phyloP scores from a whole-genome alignment of 2,113 vertebrate species.

The Lophius piscatorius region DNA sequence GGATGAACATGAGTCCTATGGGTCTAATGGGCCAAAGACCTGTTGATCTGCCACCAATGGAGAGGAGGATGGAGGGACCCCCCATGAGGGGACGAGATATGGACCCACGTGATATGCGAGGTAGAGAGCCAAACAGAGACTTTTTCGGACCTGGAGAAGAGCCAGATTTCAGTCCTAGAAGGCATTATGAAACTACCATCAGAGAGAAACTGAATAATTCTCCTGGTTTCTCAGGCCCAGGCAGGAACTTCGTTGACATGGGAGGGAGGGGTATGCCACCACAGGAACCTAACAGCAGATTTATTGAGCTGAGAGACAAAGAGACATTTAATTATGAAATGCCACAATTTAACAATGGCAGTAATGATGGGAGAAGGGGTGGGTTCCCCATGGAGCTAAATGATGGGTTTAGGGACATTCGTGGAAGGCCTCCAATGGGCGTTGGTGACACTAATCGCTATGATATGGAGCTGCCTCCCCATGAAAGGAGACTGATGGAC shows the following conservation, averaged over 20 bases:
- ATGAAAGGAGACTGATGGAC: conserved; percentile 86
- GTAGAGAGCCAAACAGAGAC: conserved; percentile 84
- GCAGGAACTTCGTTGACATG: conserved; percentile 67
- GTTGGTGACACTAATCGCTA: conserved; percentile 60
- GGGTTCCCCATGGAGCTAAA: conserved; percentile 72
- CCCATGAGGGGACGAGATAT: conserved; percentile 85
- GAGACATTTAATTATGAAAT: conserved; percentile 83
- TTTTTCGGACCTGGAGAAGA: conserved; percentile 84
- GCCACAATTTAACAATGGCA: conserved; percentile 80
- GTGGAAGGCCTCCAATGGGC: conserved; percentile 66
- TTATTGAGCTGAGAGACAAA: conserved; percentile 87
- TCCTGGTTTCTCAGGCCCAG: conserved; percentile 84
- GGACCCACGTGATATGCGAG: conserved; percentile 87
- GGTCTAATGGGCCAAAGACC: conserved; percentile 85
- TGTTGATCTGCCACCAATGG: conserved; percentile 83
- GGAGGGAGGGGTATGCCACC: conserved; percentile 72
- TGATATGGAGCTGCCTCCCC: conserved; percentile 73
- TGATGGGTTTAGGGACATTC: conserved; percentile 71
- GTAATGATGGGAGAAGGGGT: conserved; percentile 72
- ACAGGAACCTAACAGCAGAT: conserved; percentile 73
- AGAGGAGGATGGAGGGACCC: conserved; percentile 86
- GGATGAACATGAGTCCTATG: conserved; percentile 82
- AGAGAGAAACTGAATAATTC: conserved; percentile 86
- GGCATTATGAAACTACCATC: conserved; percentile 83
- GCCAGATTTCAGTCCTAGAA: conserved; percentile 83